These are phyloP conservation scores for Dendrocincla tyrannina DNA, from an alignment of 2,797 vertebrate species.

Conservation along the genomic window DNA sequence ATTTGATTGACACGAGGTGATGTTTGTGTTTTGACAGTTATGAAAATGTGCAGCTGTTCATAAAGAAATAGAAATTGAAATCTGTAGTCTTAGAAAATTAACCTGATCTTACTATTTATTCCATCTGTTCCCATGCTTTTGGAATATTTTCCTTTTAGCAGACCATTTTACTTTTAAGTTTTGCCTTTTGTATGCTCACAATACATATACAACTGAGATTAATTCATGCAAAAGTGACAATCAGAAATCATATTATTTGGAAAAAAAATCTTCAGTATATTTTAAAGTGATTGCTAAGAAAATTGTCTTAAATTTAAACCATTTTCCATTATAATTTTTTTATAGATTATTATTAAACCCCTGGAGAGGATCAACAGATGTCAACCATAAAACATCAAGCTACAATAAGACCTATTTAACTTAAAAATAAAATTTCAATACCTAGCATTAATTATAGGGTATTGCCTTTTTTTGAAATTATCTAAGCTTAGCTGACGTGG, in stretches of 20 bases:
- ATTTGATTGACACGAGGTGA: conserved; percentile 11
- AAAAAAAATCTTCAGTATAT: background rate
- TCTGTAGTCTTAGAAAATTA: conserved; percentile 7
- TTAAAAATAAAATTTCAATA: background rate
- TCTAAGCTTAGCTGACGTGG: background rate
- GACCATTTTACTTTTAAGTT: background rate
- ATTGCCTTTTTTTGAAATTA: background rate
- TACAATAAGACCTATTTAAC: background rate
- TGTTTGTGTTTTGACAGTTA: conserved; percentile 49
- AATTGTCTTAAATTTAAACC: background rate
- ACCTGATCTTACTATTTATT: background rate
- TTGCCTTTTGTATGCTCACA: background rate
- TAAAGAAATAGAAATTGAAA: conserved; percentile 10
- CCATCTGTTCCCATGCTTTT: background rate
- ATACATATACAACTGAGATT: background rate
- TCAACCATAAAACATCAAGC: background rate
- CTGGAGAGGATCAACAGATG: background rate
- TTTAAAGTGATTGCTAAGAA: background rate
- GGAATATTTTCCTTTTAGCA: background rate
- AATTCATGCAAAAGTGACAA: background rate
- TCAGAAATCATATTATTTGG: background rate
- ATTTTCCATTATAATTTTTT: background rate
- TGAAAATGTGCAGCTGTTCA: conserved; percentile 45
- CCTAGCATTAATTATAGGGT: background rate
- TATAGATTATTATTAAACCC: background rate